These are phyloP conservation scores for Leucosticte australis DNA, from an alignment of 2,113 vertebrate species.

Conservation along the genomic window DNA sequence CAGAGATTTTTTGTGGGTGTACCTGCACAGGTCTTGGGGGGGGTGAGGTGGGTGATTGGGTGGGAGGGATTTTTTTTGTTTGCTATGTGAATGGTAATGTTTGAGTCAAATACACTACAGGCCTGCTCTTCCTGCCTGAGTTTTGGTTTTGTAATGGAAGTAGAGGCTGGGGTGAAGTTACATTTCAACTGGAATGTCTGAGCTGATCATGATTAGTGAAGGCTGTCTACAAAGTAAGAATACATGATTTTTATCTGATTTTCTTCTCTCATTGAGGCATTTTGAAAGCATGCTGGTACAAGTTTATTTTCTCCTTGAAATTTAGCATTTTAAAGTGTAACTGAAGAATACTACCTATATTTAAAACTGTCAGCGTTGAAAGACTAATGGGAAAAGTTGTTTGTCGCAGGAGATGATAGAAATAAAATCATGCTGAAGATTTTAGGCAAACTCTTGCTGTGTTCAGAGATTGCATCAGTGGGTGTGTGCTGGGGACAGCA, in stretches of 20 bases:
- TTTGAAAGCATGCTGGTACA: not conserved
- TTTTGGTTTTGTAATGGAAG: not conserved
- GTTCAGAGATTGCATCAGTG: not conserved
- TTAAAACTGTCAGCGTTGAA: not conserved
- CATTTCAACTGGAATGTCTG: not conserved
- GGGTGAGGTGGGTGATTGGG: no score
- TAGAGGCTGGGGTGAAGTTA: not conserved
- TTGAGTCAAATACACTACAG: not conserved
- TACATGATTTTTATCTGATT: not conserved
- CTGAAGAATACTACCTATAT: not conserved
- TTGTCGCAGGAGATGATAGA: not conserved
- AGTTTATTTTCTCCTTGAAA: not conserved
- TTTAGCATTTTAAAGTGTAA: not conserved
- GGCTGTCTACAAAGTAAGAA: not conserved
- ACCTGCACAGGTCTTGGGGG: not conserved
- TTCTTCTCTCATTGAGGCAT: not conserved
- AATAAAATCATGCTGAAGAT: not conserved
- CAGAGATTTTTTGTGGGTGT: not conserved
- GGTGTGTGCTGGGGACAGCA: not conserved
- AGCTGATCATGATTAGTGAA: not conserved
- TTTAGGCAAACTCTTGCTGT: not conserved
- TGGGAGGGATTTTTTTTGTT: not conserved
- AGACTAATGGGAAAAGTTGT: conserved; percentile 1
- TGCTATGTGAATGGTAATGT: not conserved
- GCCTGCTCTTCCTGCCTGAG: not conserved